Evolutionary conservation across 2,888 invertebrate species (phyloP).

Genomic region (Stramonita haemastoma): DNA sequence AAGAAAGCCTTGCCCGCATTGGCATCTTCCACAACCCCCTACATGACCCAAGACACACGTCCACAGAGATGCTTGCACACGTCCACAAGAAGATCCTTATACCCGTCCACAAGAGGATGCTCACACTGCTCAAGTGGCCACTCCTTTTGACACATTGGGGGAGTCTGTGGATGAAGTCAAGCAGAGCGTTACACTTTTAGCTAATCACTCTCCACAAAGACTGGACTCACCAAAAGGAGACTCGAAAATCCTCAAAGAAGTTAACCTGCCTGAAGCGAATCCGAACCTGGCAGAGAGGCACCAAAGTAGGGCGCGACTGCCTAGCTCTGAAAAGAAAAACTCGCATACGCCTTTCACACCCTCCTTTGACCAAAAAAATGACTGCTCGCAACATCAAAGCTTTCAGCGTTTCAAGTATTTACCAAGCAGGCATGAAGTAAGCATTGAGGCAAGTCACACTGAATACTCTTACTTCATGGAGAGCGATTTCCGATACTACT

Average conservation of each 20-base stretch:
- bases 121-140: no score
- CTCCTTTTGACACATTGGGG: no score
- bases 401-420: background rate
- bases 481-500: constrained; percentile 79
- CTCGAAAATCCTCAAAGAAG: background rate
- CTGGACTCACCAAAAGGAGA: background rate
- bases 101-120: no score
- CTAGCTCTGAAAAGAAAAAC: background rate
- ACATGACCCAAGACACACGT: no score
- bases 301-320: background rate
- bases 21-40: no score
- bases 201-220: background rate
- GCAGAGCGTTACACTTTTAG: background rate
- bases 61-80: no score
- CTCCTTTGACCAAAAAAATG: background rate
- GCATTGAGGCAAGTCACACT: constrained; percentile 60
- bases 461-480: constrained; percentile 77
- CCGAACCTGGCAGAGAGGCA: background rate
- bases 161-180: background rate
- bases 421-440: background rate
- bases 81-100: no score
- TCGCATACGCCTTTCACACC: no score
- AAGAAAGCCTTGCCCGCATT: no score
- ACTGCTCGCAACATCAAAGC: background rate
- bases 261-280: background rate